Evolutionary conservation across 2,797 vertebrate genomes (phyloP).

Genomic region (Vultur gryphus): DNA sequence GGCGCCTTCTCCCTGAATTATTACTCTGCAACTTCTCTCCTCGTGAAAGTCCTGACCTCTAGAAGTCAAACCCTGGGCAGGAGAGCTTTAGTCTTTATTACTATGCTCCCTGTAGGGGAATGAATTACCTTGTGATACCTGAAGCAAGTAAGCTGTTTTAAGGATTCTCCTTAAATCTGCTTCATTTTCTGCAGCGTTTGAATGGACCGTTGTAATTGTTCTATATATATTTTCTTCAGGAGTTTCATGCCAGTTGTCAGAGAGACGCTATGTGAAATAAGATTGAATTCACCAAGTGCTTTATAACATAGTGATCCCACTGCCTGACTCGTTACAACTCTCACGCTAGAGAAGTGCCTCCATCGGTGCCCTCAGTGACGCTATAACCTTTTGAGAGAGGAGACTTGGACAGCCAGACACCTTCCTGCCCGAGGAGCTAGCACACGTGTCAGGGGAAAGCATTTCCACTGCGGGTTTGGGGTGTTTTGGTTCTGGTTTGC

Average conservation of each 20-base stretch:
- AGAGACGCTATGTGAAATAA: neutral
- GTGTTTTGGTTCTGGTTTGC: neutral
- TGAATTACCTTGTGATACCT: constrained; percentile 13
- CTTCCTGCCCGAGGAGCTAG: neutral
- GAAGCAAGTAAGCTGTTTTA: neutral
- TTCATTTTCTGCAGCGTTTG: neutral
- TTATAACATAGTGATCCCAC: neutral
- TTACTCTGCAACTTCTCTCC: neutral
- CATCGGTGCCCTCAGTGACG: neutral
- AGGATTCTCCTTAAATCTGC: constrained; percentile 28
- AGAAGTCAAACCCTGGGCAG: neutral
- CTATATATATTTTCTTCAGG: neutral
- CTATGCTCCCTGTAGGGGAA: neutral
- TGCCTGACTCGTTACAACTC: neutral
- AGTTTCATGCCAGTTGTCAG: neutral
- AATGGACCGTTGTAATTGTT: neutral
- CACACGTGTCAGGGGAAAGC: neutral
- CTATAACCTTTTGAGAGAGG: neutral
- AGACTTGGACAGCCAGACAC: neutral
- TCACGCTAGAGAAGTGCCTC: neutral
- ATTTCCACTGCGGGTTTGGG: neutral
- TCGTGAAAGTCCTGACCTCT: neutral
- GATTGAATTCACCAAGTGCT: neutral
- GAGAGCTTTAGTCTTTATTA: constrained; percentile 14
- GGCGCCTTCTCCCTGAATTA: neutral